Evolutionary conservation across 2,888 invertebrate species (phyloP).

Genomic region (Sisyra nigra): DNA sequence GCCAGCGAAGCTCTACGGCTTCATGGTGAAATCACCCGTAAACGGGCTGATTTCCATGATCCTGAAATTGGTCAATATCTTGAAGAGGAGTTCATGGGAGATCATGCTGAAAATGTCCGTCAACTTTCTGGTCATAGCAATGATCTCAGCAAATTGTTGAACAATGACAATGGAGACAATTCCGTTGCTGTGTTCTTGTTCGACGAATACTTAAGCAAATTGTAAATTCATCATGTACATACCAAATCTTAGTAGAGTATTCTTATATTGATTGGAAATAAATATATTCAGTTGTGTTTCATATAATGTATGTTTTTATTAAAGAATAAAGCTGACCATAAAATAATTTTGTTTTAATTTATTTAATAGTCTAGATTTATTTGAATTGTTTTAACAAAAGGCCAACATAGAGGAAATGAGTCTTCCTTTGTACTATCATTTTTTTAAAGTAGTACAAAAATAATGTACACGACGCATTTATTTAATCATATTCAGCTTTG

Average conservation of each 20-base stretch:
- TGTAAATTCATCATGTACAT: not conserved
- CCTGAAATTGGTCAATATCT: conserved; percentile 58
- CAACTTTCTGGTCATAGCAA: conserved; percentile 54
- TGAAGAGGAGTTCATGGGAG: conserved; percentile 58
- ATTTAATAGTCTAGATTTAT: too few species aligned
- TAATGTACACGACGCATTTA: too few species aligned
- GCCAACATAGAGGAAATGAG: too few species aligned
- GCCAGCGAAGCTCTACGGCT: conserved; percentile 49
- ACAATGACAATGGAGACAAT: conserved; percentile 34
- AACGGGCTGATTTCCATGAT: conserved; percentile 38
- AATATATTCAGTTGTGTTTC: not conserved
- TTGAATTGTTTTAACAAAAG: too few species aligned
- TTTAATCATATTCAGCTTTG: too few species aligned
- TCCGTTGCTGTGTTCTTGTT: conserved; percentile 56
- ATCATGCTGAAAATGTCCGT: conserved; percentile 50
- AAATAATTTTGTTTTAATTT: too few species aligned
- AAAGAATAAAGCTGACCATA: too few species aligned
- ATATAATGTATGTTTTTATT: too few species aligned
- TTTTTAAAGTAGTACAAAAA: too few species aligned
- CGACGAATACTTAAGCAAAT: conserved; percentile 43
- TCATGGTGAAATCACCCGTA: conserved; percentile 43
- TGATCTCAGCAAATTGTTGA: conserved; percentile 51
- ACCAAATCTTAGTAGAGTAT: not conserved
- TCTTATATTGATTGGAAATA: not conserved
- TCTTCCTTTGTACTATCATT: too few species aligned